Evolutionary conservation across 1,140 invertebrate genomes (phyloP).

Genomic region (Scaptomyza montana): DNA sequence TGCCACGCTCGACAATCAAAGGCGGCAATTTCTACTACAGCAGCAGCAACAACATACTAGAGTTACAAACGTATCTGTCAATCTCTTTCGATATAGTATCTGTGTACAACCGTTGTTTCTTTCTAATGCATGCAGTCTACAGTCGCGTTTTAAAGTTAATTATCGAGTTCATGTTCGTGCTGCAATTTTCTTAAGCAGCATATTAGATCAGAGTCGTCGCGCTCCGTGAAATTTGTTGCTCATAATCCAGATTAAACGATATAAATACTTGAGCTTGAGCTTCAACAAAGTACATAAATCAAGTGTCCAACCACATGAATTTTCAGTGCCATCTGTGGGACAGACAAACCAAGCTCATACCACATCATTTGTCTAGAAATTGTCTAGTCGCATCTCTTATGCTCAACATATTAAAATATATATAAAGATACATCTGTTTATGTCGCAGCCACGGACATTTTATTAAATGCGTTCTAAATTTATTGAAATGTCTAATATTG

Average conservation of each 20-base stretch:
- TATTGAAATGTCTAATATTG: slow-evolving; percentile 73
- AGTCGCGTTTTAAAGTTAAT: slow-evolving; percentile 68
- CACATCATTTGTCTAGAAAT: background rate
- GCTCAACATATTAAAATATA: too few species aligned
- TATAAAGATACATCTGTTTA: background rate
- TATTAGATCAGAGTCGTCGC: slow-evolving; percentile 51
- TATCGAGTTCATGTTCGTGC: slow-evolving; percentile 78
- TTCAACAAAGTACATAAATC: slow-evolving; percentile 53
- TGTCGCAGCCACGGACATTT: slow-evolving; percentile 43
- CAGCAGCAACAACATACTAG: background rate
- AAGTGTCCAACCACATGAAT: slow-evolving; percentile 43
- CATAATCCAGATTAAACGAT: slow-evolving; percentile 15
- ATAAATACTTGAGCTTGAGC: background rate
- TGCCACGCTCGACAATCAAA: slow-evolving; percentile 71
- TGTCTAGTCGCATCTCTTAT: background rate
- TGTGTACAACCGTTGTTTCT: slow-evolving; percentile 39
- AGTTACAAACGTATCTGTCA: slow-evolving; percentile 40
- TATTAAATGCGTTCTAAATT: slow-evolving; percentile 72
- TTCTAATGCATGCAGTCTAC: background rate
- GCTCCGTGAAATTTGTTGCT: slow-evolving; percentile 39
- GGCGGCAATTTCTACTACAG: slow-evolving; percentile 11
- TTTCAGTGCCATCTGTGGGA: slow-evolving; percentile 39
- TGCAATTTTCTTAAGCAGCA: slow-evolving; percentile 71
- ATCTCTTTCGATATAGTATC: slow-evolving; percentile 29
- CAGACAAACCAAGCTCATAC: slow-evolving; percentile 7